phyloP scores from a whole-genome alignment of 2,113 vertebrate genomes.

The Semicossyphus pulcher region DNA sequence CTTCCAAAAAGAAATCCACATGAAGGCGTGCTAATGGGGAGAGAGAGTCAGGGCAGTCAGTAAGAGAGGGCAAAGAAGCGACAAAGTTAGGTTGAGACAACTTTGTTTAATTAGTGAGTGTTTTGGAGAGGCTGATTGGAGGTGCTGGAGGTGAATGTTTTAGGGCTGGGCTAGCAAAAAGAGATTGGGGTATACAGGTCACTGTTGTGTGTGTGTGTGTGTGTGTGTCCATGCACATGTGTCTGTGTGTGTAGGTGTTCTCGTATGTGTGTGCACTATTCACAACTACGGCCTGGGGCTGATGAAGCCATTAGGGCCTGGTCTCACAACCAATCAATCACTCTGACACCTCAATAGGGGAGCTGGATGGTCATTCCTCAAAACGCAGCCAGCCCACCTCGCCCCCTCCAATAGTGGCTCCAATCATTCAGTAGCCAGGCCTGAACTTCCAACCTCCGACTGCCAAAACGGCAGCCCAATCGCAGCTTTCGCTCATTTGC shows the following conservation, averaged over 20 bases:
- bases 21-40: slow-evolving; percentile 39
- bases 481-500: not conserved
- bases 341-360: slow-evolving; percentile 78
- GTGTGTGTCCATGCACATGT: not conserved
- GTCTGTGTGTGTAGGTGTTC: not conserved
- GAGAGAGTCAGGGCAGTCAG: not conserved
- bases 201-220: not conserved
- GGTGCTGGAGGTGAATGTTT: slow-evolving; percentile 49
- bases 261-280: slow-evolving; percentile 2
- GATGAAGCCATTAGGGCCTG: slow-evolving; percentile 84
- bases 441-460: slow-evolving; percentile 52
- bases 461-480: slow-evolving; percentile 13
- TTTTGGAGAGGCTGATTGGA: slow-evolving; percentile 79
- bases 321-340: slow-evolving; percentile 83
- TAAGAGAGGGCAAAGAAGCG: not conserved
- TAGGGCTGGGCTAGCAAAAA: slow-evolving; percentile 74
- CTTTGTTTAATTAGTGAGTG: slow-evolving; percentile 75
- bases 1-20: slow-evolving; percentile 23
- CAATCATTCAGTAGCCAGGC: slow-evolving; percentile 77
- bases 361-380: slow-evolving; percentile 78
- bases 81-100: slow-evolving; percentile 68
- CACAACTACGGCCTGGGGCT: slow-evolving; percentile 64
- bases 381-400: slow-evolving; percentile 70
- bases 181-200: slow-evolving; percentile 77
- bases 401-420: slow-evolving; percentile 74